These are phyloP conservation scores for Elephas maximus DNA, from an alignment of 2,113 vertebrate species.

Conservation along the genomic window DNA sequence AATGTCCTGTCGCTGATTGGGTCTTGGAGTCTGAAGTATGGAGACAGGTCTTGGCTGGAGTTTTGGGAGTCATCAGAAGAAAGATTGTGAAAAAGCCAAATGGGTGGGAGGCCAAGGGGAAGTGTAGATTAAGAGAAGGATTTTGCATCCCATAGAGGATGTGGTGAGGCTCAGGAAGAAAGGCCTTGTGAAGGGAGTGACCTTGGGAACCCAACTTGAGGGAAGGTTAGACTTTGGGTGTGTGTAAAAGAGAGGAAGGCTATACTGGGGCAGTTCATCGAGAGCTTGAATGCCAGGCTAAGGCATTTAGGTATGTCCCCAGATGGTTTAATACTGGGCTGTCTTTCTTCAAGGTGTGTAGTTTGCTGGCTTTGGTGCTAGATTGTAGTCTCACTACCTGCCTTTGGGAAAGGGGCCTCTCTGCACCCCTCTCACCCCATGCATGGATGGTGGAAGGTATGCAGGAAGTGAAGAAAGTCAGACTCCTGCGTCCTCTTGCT, in stretches of 20 bases:
- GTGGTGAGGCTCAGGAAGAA: not conserved
- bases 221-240: not conserved
- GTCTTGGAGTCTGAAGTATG: not conserved
- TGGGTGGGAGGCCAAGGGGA: not conserved
- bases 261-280: not conserved
- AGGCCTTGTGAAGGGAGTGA: not conserved
- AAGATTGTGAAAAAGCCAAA: not conserved
- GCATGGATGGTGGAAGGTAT: not conserved
- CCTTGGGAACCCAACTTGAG: not conserved
- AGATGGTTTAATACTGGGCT: not conserved
- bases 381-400: not conserved
- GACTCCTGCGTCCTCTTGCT: not conserved
- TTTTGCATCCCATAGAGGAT: not conserved
- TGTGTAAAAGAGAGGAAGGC: not conserved
- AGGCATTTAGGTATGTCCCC: not conserved
- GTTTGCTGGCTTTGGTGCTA: not conserved
- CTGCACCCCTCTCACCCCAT: fast-evolving
- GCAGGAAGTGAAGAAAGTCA: not conserved
- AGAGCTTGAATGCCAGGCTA: not conserved
- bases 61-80: not conserved
- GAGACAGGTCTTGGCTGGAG: not conserved
- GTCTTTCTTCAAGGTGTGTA: not conserved
- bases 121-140: not conserved
- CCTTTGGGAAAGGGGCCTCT: not conserved
- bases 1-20: not conserved